phyloP scores from a whole-genome alignment of 1,140 invertebrate species.

The Drosophila nikananu region DNA sequence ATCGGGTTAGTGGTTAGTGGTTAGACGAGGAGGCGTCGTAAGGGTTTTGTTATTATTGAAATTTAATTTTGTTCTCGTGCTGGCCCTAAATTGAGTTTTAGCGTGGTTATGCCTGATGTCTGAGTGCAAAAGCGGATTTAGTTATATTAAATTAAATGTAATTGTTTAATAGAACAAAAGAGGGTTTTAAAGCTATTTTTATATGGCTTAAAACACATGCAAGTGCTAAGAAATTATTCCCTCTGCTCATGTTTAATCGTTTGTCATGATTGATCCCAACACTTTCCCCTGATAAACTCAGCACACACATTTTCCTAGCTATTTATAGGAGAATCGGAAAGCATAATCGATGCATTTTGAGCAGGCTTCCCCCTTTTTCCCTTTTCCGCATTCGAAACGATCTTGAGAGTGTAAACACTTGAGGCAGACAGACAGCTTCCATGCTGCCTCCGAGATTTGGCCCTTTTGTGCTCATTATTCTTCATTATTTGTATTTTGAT shows the following conservation, averaged over 20 bases:
- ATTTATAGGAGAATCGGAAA: slow-evolving; percentile 19
- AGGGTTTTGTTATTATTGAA: slow-evolving; percentile 51
- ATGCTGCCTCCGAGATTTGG: slow-evolving; percentile 35
- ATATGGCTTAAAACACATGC: not conserved
- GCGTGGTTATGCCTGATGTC: slow-evolving; percentile 4
- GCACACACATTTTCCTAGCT: slow-evolving; percentile 11
- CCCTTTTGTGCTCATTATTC: slow-evolving; percentile 66
- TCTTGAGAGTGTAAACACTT: slow-evolving; percentile 45
- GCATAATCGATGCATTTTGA: slow-evolving; percentile 21
- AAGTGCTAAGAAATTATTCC: not conserved
- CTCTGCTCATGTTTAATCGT: slow-evolving; percentile 4
- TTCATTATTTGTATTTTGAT: slow-evolving; percentile 70
- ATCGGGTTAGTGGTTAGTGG: slow-evolving; percentile 40
- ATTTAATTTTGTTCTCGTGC: slow-evolving; percentile 25
- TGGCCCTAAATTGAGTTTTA: slow-evolving; percentile 12
- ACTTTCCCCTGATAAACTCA: slow-evolving; percentile 32
- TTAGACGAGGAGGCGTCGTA: slow-evolving; percentile 7
- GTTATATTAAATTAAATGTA: slow-evolving; percentile 5
- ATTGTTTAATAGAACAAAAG: not conserved
- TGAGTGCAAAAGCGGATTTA: not conserved
- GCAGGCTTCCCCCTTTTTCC: slow-evolving; percentile 1
- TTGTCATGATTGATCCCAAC: slow-evolving; percentile 28
- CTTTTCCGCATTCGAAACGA: slow-evolving; percentile 3
- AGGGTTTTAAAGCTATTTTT: not conserved
- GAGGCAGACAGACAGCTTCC: slow-evolving; percentile 38